Percentiles rank a stretch among this genome's conserved stretches.
Evolutionary conservation across 2,113 vertebrate species (phyloP).

Genomic region (Rousettus leschenaultii): DNA sequence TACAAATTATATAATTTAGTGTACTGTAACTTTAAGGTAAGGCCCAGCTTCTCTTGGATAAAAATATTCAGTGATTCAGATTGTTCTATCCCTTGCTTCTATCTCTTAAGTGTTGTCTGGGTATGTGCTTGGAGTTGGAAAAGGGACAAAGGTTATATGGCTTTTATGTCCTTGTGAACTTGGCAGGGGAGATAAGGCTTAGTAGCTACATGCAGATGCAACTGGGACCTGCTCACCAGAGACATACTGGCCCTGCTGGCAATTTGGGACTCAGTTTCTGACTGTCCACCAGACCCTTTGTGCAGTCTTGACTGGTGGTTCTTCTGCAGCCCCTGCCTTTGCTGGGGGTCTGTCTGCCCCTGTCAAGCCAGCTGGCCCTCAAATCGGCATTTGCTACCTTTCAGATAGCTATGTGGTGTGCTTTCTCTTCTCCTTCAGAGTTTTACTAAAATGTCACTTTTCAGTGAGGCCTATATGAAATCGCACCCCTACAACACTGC

Average conservation of each 20-base stretch:
- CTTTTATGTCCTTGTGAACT: neutral
- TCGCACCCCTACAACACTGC: neutral
- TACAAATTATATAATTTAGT: neutral
- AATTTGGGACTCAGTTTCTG: neutral
- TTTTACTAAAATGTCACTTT: neutral
- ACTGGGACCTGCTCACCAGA: neutral
- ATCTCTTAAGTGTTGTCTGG: neutral
- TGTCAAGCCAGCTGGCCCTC: neutral
- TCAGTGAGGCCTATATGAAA: neutral
- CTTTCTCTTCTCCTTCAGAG: too few relatives aligned
- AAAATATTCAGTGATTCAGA: neutral
- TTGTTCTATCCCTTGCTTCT: neutral
- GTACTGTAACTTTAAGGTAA: neutral
- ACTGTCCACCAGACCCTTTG: neutral
- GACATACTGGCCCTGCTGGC: accelerated
- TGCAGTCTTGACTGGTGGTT: neutral
- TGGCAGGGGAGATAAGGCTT: neutral
- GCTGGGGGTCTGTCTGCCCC: neutral
- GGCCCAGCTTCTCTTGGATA: neutral
- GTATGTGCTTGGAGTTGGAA: neutral
- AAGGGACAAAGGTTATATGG: neutral
- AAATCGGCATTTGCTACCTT: neutral
- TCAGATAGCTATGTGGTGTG: accelerated
- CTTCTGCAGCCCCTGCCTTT: neutral
- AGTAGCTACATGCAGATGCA: neutral